phyloP scores from a whole-genome alignment of 2,113 vertebrate genomes.

The Lutjanus erythropterus region DNA sequence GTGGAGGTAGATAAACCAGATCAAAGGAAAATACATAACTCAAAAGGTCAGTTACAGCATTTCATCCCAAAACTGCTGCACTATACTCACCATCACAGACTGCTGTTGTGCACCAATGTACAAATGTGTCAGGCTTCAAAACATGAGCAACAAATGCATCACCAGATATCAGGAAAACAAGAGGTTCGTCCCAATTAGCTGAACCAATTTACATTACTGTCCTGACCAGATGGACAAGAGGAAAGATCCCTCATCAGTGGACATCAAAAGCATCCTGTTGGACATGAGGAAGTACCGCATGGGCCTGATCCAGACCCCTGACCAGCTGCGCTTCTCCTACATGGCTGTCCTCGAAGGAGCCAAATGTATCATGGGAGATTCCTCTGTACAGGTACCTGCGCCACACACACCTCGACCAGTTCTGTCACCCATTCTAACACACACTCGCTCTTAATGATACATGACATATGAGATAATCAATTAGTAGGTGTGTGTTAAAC shows the following conservation, averaged over 20 bases:
- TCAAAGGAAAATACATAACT: background rate
- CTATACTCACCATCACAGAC: background rate
- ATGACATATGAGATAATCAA: too few relatives aligned
- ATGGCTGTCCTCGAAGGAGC: conserved; percentile 97
- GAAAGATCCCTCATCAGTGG: conserved; percentile 89
- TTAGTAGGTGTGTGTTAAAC: too few relatives aligned
- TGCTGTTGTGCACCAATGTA: background rate
- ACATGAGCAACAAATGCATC: background rate
- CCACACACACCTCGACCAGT: background rate
- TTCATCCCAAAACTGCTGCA: background rate
- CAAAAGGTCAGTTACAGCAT: background rate
- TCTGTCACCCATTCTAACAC: too few relatives aligned
- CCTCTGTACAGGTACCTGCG: conserved; percentile 89
- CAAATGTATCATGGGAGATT: conserved; percentile 91
- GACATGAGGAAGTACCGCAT: conserved; percentile 96
- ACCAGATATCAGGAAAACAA: background rate
- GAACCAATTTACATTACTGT: background rate
- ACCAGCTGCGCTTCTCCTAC: conserved; percentile 98
- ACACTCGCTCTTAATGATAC: too few relatives aligned
- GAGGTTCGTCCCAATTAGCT: background rate
- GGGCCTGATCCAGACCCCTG: conserved; percentile 98
- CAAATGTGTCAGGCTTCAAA: background rate
- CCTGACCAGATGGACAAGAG: conserved; percentile 92
- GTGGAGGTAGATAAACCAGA: background rate
- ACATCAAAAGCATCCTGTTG: conserved; percentile 94